Base-by-base conservation (phyloP, 2,113 vertebrate species). In the Pao palembangensis region DNA sequence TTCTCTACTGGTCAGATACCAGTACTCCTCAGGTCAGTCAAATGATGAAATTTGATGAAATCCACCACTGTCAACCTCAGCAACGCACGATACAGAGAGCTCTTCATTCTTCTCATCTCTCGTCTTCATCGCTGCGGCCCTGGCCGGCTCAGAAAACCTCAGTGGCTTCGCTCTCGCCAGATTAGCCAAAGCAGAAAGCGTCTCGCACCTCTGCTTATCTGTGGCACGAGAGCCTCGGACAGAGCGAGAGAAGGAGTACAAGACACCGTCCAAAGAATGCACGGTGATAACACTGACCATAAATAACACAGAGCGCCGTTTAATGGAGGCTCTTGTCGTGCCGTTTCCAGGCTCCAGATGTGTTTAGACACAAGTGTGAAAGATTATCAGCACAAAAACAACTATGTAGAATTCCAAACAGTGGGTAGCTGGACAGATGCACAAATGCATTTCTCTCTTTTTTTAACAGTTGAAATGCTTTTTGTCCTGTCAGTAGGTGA, bases 131-230 rank as follows among this genome's bases (percentile, higher is more conserved):
- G 69, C 44, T 52, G 43, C 44, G 43, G 44, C 65, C 51, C 51
- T 28, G n/a, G 61, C 43, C 76, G 77, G 66, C 47, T 46, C 64
- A 41, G 42, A 25, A 59, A 61, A 55, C 8, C 28, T 15, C 60
- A 31, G 67, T 16, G 46, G 55, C 69, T 71, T 57, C 78, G 55
- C 56, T 79, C 64, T 63, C 63, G 64, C 19, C 59, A 71, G 82
- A 80, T 83, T 83, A 79, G 48, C 59, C 55, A 11, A 61, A 43
- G 62, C 74, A 68, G 54, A 76, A 67, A 81, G 79, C 58, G 67
- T 73, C 74, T 80, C 38, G 5, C 83, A 81, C 79, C 70, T 84
- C 58, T 23, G 64, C 67, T 64, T 87, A 84, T 87, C 85, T 0
- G 69, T 16, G 18, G 61, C 10, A 71, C 42, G 5, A 28, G 60